A percentile compares a stretch with the other conserved stretches of the same genome.
These are phyloP conservation scores for Hipparchia sbordonii DNA, from an alignment of 2,888 invertebrate genomes.

Conservation along the genomic window DNA sequence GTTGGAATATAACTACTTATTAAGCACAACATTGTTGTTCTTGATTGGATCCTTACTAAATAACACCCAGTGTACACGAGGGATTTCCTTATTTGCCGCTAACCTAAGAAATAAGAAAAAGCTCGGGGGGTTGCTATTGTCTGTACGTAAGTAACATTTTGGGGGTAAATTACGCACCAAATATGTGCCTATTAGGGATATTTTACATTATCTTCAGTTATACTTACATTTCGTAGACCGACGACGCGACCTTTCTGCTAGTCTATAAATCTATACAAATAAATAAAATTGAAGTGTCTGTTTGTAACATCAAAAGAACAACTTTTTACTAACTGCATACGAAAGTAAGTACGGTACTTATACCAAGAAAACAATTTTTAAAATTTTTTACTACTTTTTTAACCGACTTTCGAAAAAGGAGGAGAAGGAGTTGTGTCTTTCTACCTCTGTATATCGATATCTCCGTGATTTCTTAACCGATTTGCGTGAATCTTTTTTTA, in stretches of 20 bases:
- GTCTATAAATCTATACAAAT: no score
- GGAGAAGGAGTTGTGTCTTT: no score
- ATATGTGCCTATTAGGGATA: constrained; percentile 24
- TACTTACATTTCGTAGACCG: not conserved
- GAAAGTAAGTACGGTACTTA: no score
- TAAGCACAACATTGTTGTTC: constrained; percentile 8
- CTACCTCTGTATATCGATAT: no score
- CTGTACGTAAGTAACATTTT: constrained; percentile 9
- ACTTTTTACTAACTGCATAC: no score
- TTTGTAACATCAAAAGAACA: no score
- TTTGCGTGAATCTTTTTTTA: no score
- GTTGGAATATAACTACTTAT: not conserved
- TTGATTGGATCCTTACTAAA: constrained; percentile 24
- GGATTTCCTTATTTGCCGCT: constrained; percentile 13
- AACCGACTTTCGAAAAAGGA: no score
- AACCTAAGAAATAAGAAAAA: constrained; percentile 13
- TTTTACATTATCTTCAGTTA: constrained; percentile 9
- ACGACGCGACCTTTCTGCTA: not conserved
- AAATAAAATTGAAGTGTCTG: no score
- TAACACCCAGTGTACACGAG: constrained; percentile 3
- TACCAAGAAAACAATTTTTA: no score
- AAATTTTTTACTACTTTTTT: no score
- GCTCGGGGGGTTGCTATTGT: not conserved
- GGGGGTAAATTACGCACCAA: constrained; percentile 16
- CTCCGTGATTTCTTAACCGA: no score